Conservation (phyloP, 2,113 vertebrate species). For the Gavia stellata region DNA sequence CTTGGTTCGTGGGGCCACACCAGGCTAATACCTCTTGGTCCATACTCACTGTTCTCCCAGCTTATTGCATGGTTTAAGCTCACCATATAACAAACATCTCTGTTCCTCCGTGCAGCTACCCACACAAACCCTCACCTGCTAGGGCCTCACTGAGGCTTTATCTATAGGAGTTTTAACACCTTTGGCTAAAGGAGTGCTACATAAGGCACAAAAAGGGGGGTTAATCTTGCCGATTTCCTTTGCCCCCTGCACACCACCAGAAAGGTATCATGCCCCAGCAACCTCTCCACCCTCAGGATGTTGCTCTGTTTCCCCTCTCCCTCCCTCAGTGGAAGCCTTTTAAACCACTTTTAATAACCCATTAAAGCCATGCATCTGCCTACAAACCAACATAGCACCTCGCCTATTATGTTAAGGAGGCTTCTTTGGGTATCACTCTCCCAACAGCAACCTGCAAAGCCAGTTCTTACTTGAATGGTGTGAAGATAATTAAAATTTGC, state of each 20-base stretch:
- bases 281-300: neutral
- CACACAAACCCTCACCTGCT: neutral
- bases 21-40: neutral
- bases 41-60: neutral
- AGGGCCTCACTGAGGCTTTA: neutral
- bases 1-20: accelerated
- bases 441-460: neutral
- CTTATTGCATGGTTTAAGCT: neutral
- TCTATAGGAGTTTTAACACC: neutral
- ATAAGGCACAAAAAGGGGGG: neutral
- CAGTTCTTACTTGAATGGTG: neutral
- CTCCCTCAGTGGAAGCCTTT: neutral
- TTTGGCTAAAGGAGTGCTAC: neutral
- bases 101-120: neutral
- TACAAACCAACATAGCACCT: neutral
- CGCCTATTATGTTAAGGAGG: neutral
- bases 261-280: neutral
- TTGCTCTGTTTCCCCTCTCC: neutral
- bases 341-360: neutral
- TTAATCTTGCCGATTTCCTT: neutral
- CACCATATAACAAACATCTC: neutral
- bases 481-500: neutral
- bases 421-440: neutral
- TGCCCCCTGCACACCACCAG: neutral
- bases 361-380: neutral